Conservation (phyloP, 2,888 invertebrate species). For the Phrixothrix hirtus region DNA sequence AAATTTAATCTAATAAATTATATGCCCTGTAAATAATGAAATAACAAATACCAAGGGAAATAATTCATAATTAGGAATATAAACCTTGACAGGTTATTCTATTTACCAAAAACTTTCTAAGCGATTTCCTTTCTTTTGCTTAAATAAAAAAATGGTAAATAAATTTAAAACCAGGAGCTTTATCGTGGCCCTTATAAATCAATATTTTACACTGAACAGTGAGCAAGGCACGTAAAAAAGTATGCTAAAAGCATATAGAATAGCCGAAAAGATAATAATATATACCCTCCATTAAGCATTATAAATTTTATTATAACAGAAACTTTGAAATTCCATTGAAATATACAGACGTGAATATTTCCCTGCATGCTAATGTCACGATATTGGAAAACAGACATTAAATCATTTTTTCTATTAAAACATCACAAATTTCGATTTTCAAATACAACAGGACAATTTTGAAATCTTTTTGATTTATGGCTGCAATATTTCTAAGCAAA, state of each 20-base stretch:
- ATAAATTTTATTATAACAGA: conserved; percentile 21
- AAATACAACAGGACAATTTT: too few species aligned
- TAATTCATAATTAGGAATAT: not conserved
- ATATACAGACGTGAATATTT: conserved; percentile 21
- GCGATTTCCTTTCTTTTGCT: not conserved
- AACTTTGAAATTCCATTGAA: conserved; percentile 18
- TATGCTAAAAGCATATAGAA: conserved; percentile 23
- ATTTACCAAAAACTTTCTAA: not conserved
- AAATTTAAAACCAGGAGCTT: conserved; percentile 1
- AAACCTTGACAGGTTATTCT: not conserved
- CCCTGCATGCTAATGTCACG: conserved; percentile 18
- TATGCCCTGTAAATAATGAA: not conserved
- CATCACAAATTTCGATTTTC: too few species aligned
- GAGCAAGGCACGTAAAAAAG: conserved; percentile 14
- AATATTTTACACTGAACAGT: conserved; percentile 15
- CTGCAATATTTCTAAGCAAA: too few species aligned
- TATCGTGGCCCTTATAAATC: conserved; percentile 12
- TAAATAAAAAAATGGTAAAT: conserved; percentile 3
- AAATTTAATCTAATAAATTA: not conserved
- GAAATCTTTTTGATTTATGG: too few species aligned
- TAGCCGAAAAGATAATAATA: conserved; percentile 23
- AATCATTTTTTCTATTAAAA: too few species aligned
- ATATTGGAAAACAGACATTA: too few species aligned
- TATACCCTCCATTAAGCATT: conserved; percentile 25
- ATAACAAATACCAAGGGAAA: not conserved